Evolutionary conservation across 2,888 invertebrate species (phyloP), one percentile per base, ranked within the genome.

Genomic region (Netelia inedita): DNA sequence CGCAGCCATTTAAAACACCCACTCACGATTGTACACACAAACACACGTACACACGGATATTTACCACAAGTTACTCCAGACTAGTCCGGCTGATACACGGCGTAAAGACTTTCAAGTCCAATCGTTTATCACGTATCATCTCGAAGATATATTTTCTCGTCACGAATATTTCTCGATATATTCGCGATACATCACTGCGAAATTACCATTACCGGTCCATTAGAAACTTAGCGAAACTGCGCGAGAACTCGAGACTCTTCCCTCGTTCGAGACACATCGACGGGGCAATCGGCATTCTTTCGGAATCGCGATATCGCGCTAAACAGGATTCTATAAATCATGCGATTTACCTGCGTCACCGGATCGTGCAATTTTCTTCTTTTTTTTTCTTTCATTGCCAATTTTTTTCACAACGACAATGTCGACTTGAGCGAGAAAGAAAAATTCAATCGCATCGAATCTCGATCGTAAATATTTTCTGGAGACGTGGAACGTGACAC

Each of bases 121-220:
- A 69, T 69, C 50, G 50, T 50, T 69, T 23, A 69, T 23, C 50
- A 23, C 46, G 50, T 69, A n/a, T 53, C 68, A 1, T n/a, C 50
- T 53, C 50, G 68, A 69, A 21, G 68, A 3, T 69, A 9, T 50
- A 69, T 23, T 69, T 14, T 46, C 53, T 28, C 50, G 1, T 23
- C 50, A 28, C 68, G 68, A 69, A 69, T 46, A 14, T 46, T 10
- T 46, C 46, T 10, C 46, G 46, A 46, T 10, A 14, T 14, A 46
- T 46, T 46, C 46, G 14, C 46, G 46, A 46, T 66, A 66, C 66
- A 16, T 21, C 28, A 53, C 53, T 28, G 50, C 50, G 50, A 50
- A 69, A 69, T 69, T 69, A 69, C 14, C 50, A 53, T 53, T 53
- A 14, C 23, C 68, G 14, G 23, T 14, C 68, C 23, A 69, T 69